Conservation (phyloP, 2,113 vertebrate species). For the Trichomycterus rosablanca region DNA sequence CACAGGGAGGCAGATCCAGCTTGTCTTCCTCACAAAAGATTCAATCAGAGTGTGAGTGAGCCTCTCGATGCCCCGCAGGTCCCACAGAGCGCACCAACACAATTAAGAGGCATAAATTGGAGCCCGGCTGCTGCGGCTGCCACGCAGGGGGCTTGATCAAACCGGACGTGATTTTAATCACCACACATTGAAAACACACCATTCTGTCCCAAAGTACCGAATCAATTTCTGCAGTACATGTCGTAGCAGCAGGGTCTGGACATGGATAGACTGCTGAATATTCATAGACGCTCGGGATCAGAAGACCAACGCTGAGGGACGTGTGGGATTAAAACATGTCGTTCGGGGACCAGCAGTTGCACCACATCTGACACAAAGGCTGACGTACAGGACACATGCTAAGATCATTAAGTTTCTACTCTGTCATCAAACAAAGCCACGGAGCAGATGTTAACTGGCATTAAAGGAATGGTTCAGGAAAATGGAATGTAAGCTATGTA, state of each 20-base stretch:
- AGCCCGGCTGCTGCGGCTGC: constrained; percentile 30
- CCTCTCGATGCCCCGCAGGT: constrained; percentile 63
- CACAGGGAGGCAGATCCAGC: constrained; percentile 71
- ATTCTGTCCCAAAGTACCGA: constrained; percentile 48
- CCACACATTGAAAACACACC: constrained; percentile 49
- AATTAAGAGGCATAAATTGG: constrained; percentile 83
- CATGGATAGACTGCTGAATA: constrained; percentile 42
- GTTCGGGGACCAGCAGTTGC: not conserved
- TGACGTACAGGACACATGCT: not conserved
- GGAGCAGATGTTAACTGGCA: no score
- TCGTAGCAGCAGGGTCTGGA: constrained; percentile 15
- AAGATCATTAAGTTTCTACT: no score
- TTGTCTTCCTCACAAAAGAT: constrained; percentile 86
- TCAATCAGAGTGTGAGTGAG: constrained; percentile 75
- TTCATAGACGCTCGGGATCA: constrained; percentile 41
- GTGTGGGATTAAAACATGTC: not conserved
- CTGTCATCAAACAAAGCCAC: no score
- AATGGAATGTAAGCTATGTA: no score
- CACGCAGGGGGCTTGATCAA: constrained; percentile 49
- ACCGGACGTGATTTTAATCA: constrained; percentile 67
- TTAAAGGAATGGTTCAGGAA: no score
- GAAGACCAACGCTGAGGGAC: constrained; percentile 15
- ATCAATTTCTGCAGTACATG: constrained; percentile 58
- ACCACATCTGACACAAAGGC: not conserved
- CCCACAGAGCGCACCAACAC: constrained; percentile 65